These are phyloP conservation scores for Eciton burchellii DNA, from an alignment of 1,140 invertebrate species.

Conservation along the genomic window DNA sequence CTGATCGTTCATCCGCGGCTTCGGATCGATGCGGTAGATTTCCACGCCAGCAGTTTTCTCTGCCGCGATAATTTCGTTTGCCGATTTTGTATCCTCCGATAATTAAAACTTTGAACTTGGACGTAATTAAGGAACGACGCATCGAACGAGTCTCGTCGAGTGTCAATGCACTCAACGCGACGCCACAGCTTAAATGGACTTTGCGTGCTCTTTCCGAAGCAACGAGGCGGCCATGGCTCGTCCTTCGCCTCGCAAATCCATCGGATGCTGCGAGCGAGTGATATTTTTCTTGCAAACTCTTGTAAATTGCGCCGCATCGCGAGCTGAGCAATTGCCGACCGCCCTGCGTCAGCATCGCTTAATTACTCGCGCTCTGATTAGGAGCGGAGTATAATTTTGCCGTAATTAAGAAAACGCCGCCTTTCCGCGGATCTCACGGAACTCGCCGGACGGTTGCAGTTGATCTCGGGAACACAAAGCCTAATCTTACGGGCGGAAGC, in stretches of 20 bases:
- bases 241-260: conserved; percentile 26
- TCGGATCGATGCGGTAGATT: conserved; percentile 4
- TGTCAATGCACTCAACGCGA: conserved; percentile 4
- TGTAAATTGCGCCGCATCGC: conserved; percentile 7
- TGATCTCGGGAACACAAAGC: conserved; percentile 6
- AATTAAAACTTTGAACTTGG: conserved; percentile 45
- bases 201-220: conserved; percentile 46
- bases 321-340: conserved; percentile 26
- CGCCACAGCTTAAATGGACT: conserved; percentile 50
- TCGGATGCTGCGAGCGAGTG: conserved; percentile 1
- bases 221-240: conserved; percentile 40
- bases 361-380: conserved; percentile 52
- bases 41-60: conserved; percentile 2
- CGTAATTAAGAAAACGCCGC: conserved; percentile 51
- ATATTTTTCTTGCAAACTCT: conserved; percentile 44
- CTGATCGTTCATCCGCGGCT: not conserved
- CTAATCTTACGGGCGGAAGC: not conserved
- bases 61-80: conserved; percentile 36
- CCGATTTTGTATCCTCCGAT: conserved; percentile 34
- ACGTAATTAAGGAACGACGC: conserved; percentile 45
- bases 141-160: conserved; percentile 39
- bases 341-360: conserved; percentile 31
- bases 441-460: conserved; percentile 13
- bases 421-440: conserved; percentile 18
- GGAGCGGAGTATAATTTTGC: conserved; percentile 41